Evolutionary conservation across 2,888 invertebrate species (phyloP).

Genomic region (Tachina lurida): DNA sequence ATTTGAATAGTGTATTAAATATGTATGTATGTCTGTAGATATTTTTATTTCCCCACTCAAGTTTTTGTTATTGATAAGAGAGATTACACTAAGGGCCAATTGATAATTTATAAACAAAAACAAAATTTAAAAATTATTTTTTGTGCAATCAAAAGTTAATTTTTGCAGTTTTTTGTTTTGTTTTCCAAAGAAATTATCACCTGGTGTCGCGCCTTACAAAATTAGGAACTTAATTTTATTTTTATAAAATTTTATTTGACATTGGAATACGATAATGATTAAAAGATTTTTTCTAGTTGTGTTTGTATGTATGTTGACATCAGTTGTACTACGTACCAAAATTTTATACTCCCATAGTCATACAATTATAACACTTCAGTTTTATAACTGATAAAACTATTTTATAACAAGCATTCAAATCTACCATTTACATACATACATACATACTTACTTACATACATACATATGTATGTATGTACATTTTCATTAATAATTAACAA

Average conservation of each 20-base stretch:
- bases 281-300: not conserved
- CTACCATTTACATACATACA: not conserved
- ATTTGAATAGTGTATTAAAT: not conserved
- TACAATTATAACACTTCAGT: conserved; percentile 1
- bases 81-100: too few species aligned
- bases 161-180: too few species aligned
- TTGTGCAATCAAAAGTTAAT: too few species aligned
- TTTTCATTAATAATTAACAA: too few species aligned
- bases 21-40: not conserved
- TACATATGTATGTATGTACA: not conserved
- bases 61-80: not conserved
- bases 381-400: conserved; percentile 1
- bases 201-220: too few species aligned
- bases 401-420: not conserved
- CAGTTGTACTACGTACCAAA: not conserved
- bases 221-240: not conserved
- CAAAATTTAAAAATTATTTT: too few species aligned
- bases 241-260: conserved; percentile 9
- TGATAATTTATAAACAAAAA: too few species aligned
- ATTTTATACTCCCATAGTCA: not conserved
- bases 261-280: conserved; percentile 2
- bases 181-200: too few species aligned
- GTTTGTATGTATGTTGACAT: not conserved
- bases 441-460: too few species aligned
- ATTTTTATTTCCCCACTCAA: not conserved